Evolutionary conservation across 2,888 invertebrate species (phyloP).

Genomic region (Cetonia aurata): DNA sequence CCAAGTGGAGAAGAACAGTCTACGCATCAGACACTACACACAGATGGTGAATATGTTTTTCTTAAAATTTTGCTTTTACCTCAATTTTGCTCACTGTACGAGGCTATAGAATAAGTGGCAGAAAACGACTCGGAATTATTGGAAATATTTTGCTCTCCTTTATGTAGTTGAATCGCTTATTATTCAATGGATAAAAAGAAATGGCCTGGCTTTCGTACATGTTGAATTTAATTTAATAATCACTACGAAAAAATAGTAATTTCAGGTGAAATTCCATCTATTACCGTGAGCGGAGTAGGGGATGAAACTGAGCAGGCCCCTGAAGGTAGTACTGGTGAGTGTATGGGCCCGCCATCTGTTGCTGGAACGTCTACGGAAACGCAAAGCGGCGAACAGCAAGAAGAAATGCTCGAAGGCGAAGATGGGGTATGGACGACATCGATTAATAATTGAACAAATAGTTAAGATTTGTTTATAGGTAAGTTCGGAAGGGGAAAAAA

Average conservation of each 20-base stretch:
- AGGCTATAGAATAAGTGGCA: too few species aligned
- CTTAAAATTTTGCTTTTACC: not conserved
- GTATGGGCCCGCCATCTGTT: constrained; percentile 63
- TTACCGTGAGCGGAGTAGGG: constrained; percentile 60
- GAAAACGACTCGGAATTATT: too few species aligned
- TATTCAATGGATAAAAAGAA: too few species aligned
- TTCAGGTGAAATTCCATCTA: constrained; percentile 62
- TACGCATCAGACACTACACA: constrained; percentile 55
- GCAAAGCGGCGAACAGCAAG: constrained; percentile 56
- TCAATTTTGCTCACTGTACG: too few species aligned
- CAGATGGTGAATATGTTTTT: constrained; percentile 50
- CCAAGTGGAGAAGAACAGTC: constrained; percentile 62
- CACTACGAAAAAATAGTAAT: constrained; percentile 37
- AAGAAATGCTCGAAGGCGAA: constrained; percentile 63
- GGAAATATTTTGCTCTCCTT: too few species aligned
- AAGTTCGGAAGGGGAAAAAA: constrained; percentile 75
- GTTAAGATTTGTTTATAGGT: constrained; percentile 60
- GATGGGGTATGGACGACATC: constrained; percentile 59
- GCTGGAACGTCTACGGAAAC: constrained; percentile 63
- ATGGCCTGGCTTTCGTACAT: not conserved
- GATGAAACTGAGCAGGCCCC: constrained; percentile 68
- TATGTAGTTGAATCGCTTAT: too few species aligned
- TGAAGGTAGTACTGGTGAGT: constrained; percentile 61
- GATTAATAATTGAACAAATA: constrained; percentile 26
- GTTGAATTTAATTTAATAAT: not conserved